phyloP scores from a whole-genome alignment of 2,888 invertebrate species.

The Perizoma flavofasciatum region DNA sequence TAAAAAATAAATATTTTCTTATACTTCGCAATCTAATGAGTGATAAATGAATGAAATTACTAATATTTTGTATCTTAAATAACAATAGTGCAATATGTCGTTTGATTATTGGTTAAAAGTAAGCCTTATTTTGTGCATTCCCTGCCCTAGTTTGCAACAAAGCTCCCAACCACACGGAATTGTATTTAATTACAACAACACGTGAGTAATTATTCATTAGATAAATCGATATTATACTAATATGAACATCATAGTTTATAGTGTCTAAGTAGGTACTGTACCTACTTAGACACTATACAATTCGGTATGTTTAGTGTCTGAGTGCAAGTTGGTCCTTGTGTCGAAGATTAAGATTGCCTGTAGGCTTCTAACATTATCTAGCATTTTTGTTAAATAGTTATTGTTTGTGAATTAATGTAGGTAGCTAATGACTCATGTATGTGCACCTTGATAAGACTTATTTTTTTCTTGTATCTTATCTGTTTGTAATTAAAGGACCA shows the following conservation, averaged over 20 bases:
- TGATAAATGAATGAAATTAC: neutral
- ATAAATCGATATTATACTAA: too few relatives aligned
- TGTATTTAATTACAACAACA: conserved; percentile 74
- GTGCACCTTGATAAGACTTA: neutral
- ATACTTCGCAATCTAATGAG: neutral
- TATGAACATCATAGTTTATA: too few relatives aligned
- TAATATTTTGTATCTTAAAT: neutral
- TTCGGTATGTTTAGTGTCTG: too few relatives aligned
- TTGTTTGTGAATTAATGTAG: too few relatives aligned
- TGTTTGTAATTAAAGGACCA: neutral
- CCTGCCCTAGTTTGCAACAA: conserved; percentile 49
- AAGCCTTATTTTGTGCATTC: conserved; percentile 47
- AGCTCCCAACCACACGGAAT: conserved; percentile 56
- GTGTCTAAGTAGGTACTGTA: too few relatives aligned
- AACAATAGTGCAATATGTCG: conserved; percentile 44
- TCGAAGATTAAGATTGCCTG: too few relatives aligned
- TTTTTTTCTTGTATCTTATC: neutral
- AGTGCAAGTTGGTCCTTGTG: too few relatives aligned
- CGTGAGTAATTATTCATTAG: conserved; percentile 57
- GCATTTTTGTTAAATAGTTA: too few relatives aligned
- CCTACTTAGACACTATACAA: too few relatives aligned
- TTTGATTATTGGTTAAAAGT: conserved; percentile 44
- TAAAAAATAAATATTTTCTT: too few relatives aligned
- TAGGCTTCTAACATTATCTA: too few relatives aligned
- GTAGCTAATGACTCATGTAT: neutral